Conservation (phyloP, 2,113 vertebrate species). For the Felis chaus region DNA sequence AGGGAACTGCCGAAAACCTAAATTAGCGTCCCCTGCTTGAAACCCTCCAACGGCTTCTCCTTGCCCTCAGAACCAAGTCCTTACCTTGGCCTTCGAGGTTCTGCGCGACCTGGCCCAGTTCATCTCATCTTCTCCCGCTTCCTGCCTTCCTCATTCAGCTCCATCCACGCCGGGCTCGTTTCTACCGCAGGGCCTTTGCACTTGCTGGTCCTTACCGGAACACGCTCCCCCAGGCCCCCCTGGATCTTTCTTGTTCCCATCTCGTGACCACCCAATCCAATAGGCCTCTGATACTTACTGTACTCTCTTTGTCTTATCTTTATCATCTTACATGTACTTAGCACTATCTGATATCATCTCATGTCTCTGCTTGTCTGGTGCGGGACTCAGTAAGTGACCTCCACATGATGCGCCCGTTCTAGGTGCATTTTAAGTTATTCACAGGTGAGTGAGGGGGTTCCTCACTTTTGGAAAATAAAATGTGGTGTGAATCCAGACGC, state of each 20-base stretch:
- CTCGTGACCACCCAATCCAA: neutral
- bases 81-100: neutral
- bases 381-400: neutral
- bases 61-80: neutral
- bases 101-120: neutral
- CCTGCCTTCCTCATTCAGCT: neutral
- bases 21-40: neutral
- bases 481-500: too few relatives aligned
- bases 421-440: neutral
- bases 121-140: too few relatives aligned
- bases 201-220: neutral
- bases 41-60: neutral
- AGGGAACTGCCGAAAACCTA: neutral
- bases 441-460: neutral
- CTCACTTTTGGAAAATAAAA: neutral
- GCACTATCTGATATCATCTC: rapidly evolving
- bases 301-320: neutral
- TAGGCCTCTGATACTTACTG: neutral
- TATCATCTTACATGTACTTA: neutral
- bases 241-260: neutral
- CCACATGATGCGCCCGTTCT: neutral
- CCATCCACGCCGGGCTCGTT: too few relatives aligned
- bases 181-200: slow-evolving; percentile 46
- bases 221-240: neutral
- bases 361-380: neutral